Percentiles rank a stretch among this genome's conserved stretches.
These are phyloP conservation scores for Drosophila ambigua DNA, from an alignment of 1,140 invertebrate species.

Conservation along the genomic window DNA sequence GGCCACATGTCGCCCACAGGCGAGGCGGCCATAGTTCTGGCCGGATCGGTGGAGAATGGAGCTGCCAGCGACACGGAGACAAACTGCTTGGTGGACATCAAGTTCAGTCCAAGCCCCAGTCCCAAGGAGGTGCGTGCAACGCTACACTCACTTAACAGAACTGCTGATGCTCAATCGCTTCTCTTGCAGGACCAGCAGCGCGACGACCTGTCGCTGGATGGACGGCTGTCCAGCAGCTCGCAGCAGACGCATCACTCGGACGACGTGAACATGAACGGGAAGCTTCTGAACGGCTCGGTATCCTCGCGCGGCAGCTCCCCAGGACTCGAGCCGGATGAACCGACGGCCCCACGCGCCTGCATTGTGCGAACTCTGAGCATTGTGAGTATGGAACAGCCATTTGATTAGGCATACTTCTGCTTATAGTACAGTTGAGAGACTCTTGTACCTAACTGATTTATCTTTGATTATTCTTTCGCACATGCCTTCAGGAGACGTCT, in stretches of 20 bases:
- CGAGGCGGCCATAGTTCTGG: slow-evolving; percentile 23
- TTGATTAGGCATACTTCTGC: not conserved
- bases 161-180: slow-evolving; percentile 3
- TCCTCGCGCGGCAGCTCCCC: slow-evolving; percentile 82
- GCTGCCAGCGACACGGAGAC: slow-evolving; percentile 64
- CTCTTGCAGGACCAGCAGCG: slow-evolving; percentile 68
- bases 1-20: slow-evolving; percentile 63
- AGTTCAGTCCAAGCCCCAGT: slow-evolving; percentile 72
- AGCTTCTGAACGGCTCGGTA: slow-evolving; percentile 73
- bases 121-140: slow-evolving; percentile 65
- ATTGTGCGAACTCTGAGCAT: slow-evolving; percentile 86
- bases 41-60: slow-evolving; percentile 38
- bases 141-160: not conserved
- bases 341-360: slow-evolving; percentile 80
- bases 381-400: slow-evolving; percentile 83
- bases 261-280: slow-evolving; percentile 74
- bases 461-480: not conserved
- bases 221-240: slow-evolving; percentile 68
- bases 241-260: slow-evolving; percentile 74
- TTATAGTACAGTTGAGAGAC: not conserved
- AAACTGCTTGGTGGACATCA: slow-evolving; percentile 74
- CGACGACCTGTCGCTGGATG: slow-evolving; percentile 76
- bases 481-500: slow-evolving; percentile 62
- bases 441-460: not conserved
- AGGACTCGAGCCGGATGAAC: slow-evolving; percentile 68